These are phyloP conservation scores for Melanotus villosus DNA, from an alignment of 2,888 invertebrate genomes.

Conservation along the genomic window DNA sequence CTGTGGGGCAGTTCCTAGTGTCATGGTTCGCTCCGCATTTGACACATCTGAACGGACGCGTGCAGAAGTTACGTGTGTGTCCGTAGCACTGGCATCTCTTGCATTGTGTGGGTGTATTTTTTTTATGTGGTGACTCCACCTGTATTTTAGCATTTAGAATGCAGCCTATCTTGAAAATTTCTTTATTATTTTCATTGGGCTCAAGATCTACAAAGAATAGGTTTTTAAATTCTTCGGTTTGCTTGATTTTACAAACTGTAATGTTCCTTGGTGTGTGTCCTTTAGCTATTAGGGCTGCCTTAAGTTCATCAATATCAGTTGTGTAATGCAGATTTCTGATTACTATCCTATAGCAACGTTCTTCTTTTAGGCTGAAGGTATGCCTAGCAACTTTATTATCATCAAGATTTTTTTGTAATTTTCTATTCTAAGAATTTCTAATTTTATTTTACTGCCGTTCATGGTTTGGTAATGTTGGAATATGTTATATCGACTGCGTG, in stretches of 20 bases:
- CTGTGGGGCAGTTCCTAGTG: neutral
- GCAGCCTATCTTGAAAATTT: neutral
- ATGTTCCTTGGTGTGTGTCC: conserved; percentile 16
- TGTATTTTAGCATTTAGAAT: conserved; percentile 15
- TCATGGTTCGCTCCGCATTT: neutral
- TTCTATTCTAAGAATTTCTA: neutral
- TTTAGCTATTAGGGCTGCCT: conserved; percentile 4
- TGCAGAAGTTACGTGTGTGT: neutral
- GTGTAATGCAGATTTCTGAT: conserved; percentile 29
- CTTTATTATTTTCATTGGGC: conserved; percentile 10
- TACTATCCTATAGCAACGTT: conserved; percentile 31
- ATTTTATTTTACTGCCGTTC: neutral
- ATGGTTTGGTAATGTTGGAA: neutral
- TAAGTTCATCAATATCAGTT: conserved; percentile 23
- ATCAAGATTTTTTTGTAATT: conserved; percentile 27
- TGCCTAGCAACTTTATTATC: conserved; percentile 25
- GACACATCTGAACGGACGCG: neutral
- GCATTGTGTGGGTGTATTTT: neutral
- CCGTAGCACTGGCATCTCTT: too few species aligned
- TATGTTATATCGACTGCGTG: too few species aligned
- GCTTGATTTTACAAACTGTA: conserved; percentile 3
- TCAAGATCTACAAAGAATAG: conserved; percentile 2
- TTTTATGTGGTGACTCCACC: neutral
- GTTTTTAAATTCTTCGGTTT: conserved; percentile 7
- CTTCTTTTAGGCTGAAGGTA: conserved; percentile 30